Base-by-base conservation (phyloP, 2,113 vertebrate species). In the Cygnus buccinator region DNA sequence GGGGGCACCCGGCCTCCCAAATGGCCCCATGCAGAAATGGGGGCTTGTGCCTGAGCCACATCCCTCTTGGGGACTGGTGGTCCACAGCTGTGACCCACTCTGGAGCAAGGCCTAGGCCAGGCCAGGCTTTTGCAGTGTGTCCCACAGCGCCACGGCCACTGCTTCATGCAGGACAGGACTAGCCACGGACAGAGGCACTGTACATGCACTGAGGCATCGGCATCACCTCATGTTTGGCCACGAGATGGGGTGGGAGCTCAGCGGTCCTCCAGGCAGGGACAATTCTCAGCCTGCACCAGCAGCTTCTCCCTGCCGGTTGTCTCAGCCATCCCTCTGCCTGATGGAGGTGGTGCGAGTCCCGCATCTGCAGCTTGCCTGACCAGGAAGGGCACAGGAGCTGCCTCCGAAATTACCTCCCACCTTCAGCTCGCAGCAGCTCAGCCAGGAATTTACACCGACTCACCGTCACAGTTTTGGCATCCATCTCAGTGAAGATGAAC, bases 401-500 rank as follows among this genome's bases (percentile, higher is more conserved):
- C 23, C 61, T 39, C 35, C 3, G 35, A 22, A 62, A 62, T 7
- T 62, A 37, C 59, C n/a, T 37, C n/a, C 59, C 6, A 10, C 70
- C 8, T 16, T 54, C 71, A 12, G 35, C 31, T 41, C 39, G 8
- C 70, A 31, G 70, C 50, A 31, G 25, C 62, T 63, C 15, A 8
- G 17, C 62, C 62, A 65, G 25, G 39, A 65, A 41, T 41, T 15
- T 7, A 25, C 39, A 41, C 6, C 8, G 5, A 97, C 98, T 98
- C 93, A 99, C 99, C 13, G 99, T 99, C 43, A 99, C 97, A 0
- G 99, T 99, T 98, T 99, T 99, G 93, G 99, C 99, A 76, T 99
- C 99, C 98, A 99, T 99, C 97, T 99, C 98, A 0, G 99, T 99
- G 96, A 99, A 99, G 94, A 99, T 99, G 95, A 99, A 99, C 85